Evolutionary conservation across 2,888 invertebrate species (phyloP).

Genomic region (Nephrotoma flavescens): DNA sequence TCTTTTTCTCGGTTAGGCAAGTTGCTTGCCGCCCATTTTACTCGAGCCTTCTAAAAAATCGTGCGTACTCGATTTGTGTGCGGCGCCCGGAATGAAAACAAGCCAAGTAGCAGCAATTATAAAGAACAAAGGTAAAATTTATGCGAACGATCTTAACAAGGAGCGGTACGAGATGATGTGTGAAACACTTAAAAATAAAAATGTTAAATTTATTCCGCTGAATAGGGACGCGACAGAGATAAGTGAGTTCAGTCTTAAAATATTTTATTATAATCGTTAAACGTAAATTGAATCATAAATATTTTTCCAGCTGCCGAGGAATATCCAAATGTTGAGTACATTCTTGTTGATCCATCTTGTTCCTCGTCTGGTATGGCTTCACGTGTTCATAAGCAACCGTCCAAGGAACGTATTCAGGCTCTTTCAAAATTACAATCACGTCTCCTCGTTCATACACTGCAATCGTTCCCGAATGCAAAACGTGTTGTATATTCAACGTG

Average conservation of each 20-base stretch:
- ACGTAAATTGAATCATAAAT: neutral
- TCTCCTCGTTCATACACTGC: conserved; percentile 74
- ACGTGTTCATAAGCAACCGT: conserved; percentile 36
- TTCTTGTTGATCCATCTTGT: conserved; percentile 94
- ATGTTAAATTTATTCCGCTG: conserved; percentile 48
- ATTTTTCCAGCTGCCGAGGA: conserved; percentile 28
- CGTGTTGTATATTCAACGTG: conserved; percentile 94
- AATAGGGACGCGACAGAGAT: conserved; percentile 51
- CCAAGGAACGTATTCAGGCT: conserved; percentile 41
- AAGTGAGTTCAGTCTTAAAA: no score
- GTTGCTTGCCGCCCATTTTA: conserved; percentile 72
- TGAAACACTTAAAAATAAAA: conserved; percentile 44
- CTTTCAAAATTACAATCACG: conserved; percentile 67
- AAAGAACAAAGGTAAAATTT: conserved; percentile 61
- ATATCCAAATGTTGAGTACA: conserved; percentile 62
- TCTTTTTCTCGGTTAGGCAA: conserved; percentile 48
- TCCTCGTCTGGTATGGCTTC: conserved; percentile 74
- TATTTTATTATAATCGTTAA: neutral
- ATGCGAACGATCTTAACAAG: conserved; percentile 64
- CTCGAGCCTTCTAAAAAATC: conserved; percentile 59
- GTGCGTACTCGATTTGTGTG: conserved; percentile 82
- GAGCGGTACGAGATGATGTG: conserved; percentile 50
- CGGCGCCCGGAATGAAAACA: conserved; percentile 96
- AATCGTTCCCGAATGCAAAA: conserved; percentile 65
- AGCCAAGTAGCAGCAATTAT: conserved; percentile 76